These are phyloP conservation scores for Strigops habroptila DNA, from an alignment of 2,113 vertebrate genomes.

Conservation along the genomic window DNA sequence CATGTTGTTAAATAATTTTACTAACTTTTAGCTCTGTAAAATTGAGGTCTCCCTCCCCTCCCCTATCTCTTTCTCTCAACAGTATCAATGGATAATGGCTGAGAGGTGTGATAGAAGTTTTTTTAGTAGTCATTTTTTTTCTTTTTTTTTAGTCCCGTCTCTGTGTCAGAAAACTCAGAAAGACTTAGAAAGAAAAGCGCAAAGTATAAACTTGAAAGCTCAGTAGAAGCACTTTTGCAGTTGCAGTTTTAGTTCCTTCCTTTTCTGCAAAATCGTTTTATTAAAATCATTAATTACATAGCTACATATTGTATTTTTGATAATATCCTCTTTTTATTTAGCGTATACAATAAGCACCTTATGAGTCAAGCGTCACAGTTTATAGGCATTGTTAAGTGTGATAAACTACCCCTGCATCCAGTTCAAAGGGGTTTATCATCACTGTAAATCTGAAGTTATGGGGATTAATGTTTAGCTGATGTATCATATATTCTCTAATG, in stretches of 20 bases:
- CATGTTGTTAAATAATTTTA: background rate
- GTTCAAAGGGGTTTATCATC: background rate
- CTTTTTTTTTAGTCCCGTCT: background rate
- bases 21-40: background rate
- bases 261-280: background rate
- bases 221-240: background rate
- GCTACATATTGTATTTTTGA: background rate
- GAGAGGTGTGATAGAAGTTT: background rate
- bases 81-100: background rate
- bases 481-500: background rate
- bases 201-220: background rate
- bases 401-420: background rate
- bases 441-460: background rate
- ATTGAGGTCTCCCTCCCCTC: background rate
- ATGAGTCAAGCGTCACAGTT: background rate
- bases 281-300: background rate
- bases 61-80: background rate
- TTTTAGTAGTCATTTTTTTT: background rate
- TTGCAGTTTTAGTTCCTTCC: background rate
- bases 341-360: background rate
- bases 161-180: background rate
- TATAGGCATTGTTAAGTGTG: background rate
- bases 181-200: background rate
- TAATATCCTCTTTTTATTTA: background rate
- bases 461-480: background rate